phyloP scores from a whole-genome alignment of 2,797 vertebrate genomes.

The Pelochelys cantorii region DNA sequence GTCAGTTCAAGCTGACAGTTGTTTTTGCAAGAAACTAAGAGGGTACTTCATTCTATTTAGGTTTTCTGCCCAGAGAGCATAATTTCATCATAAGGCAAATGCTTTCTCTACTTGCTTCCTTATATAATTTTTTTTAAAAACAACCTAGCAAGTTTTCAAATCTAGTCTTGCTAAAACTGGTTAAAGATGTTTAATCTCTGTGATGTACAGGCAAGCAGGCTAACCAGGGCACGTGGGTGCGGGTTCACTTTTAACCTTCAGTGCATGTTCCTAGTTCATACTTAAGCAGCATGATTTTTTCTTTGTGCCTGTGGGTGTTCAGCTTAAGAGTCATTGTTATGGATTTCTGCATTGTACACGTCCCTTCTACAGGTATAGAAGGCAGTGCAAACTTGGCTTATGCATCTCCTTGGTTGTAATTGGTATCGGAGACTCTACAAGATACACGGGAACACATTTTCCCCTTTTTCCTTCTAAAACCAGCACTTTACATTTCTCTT shows the following conservation, averaged over 20 bases:
- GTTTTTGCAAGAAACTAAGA: not conserved
- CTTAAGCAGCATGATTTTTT: slow-evolving; percentile 55
- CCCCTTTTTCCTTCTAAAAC: rapidly evolving
- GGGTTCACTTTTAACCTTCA: slow-evolving; percentile 47
- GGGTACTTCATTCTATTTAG: not conserved
- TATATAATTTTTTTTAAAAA: not conserved
- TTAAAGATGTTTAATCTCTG: not conserved
- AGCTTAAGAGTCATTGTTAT: not conserved
- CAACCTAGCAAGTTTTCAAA: slow-evolving; percentile 53
- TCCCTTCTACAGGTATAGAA: slow-evolving; percentile 41
- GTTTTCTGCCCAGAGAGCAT: not conserved
- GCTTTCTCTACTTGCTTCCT: slow-evolving; percentile 39
- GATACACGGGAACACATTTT: not conserved
- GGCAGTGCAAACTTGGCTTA: not conserved
- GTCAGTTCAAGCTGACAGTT: not conserved
- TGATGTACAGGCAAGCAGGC: slow-evolving; percentile 32
- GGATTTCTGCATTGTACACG: slow-evolving; percentile 24
- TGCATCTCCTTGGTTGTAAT: not conserved
- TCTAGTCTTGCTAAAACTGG: slow-evolving; percentile 64
- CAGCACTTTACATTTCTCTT: not conserved
- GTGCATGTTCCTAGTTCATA: slow-evolving; percentile 22
- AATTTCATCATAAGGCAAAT: not conserved
- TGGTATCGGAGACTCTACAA: not conserved
- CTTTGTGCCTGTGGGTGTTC: slow-evolving; percentile 39
- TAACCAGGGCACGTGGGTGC: slow-evolving; percentile 49